phyloP scores from a whole-genome alignment of 2,888 invertebrate genomes.

The Oxycera nigricornis region DNA sequence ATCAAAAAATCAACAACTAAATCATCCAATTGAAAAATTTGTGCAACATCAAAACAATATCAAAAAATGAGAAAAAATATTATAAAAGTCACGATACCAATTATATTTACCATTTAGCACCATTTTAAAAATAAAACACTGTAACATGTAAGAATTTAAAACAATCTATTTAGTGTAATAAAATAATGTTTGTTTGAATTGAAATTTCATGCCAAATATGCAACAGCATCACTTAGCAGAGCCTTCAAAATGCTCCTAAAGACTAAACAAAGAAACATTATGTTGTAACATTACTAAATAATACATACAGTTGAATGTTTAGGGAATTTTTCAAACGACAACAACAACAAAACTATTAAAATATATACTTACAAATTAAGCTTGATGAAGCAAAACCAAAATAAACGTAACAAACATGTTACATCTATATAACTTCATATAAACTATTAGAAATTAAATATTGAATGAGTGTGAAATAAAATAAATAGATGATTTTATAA shows the following conservation, averaged over 20 bases:
- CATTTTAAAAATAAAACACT: not conserved
- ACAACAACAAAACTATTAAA: constrained; percentile 1
- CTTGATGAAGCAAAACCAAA: not conserved
- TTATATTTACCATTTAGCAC: not conserved
- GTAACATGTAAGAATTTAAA: not conserved
- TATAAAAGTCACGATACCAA: not conserved
- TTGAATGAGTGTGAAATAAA: no score
- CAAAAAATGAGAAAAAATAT: not conserved
- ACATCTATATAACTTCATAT: no score
- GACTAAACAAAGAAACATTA: not conserved
- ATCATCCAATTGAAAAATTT: not conserved
- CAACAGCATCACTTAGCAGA: not conserved
- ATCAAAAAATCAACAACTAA: not conserved
- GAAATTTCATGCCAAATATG: not conserved
- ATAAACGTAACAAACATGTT: no score
- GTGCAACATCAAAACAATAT: constrained; percentile 19
- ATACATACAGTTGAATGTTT: constrained; percentile 42
- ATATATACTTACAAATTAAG: no score
- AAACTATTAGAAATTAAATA: no score
- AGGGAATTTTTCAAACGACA: constrained; percentile 42
- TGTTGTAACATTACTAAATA: not conserved
- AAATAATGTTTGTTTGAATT: constrained; percentile 2
- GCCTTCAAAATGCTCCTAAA: not conserved
- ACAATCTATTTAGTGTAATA: not conserved
- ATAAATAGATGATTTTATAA: no score